These are phyloP conservation scores for Andricus quercusramuli DNA, from an alignment of 2,888 invertebrate genomes.

Conservation along the genomic window DNA sequence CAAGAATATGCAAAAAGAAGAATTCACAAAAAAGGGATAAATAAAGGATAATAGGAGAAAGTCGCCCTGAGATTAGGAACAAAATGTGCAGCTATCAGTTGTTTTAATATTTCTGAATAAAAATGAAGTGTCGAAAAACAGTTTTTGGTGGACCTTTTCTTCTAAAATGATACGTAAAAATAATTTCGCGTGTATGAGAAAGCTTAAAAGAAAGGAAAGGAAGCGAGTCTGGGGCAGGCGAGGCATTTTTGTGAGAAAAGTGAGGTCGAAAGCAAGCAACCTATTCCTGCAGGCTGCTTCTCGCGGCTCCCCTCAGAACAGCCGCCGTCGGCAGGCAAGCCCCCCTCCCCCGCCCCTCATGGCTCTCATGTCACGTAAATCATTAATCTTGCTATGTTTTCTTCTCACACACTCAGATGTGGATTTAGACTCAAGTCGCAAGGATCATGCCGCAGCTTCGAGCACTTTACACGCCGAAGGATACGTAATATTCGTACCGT, in stretches of 20 bases:
- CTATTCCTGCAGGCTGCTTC: slow-evolving; percentile 66
- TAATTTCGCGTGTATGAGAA: slow-evolving; percentile 19
- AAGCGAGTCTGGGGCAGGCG: slow-evolving; percentile 43
- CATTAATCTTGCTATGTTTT: slow-evolving; percentile 78
- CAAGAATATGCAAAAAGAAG: too few relatives aligned
- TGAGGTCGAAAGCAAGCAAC: slow-evolving; percentile 62
- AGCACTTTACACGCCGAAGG: slow-evolving; percentile 35
- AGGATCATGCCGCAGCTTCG: slow-evolving; percentile 58
- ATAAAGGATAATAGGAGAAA: too few relatives aligned
- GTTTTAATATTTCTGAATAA: neutral
- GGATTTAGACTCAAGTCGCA: slow-evolving; percentile 76
- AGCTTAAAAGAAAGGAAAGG: slow-evolving; percentile 29
- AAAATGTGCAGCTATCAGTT: too few relatives aligned
- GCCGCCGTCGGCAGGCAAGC: slow-evolving; percentile 61
- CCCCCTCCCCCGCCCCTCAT: slow-evolving; percentile 47
- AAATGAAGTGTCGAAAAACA: neutral
- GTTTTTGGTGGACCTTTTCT: neutral
- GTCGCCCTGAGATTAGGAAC: too few relatives aligned
- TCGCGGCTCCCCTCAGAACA: slow-evolving; percentile 62
- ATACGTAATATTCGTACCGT: slow-evolving; percentile 35
- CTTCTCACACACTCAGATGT: slow-evolving; percentile 77
- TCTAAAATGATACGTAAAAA: neutral
- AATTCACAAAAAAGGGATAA: too few relatives aligned
- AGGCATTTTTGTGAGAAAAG: slow-evolving; percentile 65
- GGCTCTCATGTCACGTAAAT: slow-evolving; percentile 75